A percentile compares a stretch with the other conserved stretches of the same genome.
phyloP scores from a whole-genome alignment of 2,113 vertebrate species.

The Datnioides undecimradiatus region DNA sequence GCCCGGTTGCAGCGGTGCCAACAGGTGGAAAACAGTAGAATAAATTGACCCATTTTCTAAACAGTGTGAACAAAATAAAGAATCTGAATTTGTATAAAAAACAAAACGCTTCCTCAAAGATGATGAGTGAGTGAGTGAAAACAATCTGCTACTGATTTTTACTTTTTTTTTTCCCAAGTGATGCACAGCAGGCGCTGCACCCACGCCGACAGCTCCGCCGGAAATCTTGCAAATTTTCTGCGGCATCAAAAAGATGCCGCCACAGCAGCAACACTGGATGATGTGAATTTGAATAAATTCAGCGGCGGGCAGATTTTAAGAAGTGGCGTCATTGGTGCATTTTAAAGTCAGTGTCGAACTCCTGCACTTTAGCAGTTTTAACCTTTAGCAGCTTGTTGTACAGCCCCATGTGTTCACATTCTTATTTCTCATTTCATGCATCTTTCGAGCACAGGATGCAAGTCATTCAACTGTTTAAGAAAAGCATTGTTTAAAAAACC shows the following conservation, averaged over 20 bases:
- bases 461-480: not conserved
- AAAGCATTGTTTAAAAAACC: not conserved
- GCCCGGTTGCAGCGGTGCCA: no score
- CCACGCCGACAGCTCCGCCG: not conserved
- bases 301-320: not conserved
- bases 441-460: not conserved
- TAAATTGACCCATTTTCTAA: not conserved
- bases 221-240: not conserved
- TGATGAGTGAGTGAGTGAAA: not conserved
- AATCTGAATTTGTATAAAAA: not conserved
- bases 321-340: not conserved
- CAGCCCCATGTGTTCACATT: not conserved
- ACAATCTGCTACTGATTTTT: not conserved
- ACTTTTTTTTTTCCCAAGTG: no score
- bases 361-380: not conserved
- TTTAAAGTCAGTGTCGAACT: no score
- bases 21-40: not conserved
- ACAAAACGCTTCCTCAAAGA: not conserved
- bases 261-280: not conserved
- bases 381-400: not conserved
- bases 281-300: conserved; percentile 18
- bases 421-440: not conserved
- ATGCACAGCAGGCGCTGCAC: conserved; percentile 1
- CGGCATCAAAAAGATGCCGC: not conserved
- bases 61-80: not conserved